Evolutionary conservation across 2,888 invertebrate genomes (phyloP).

Genomic region (Eugnorisma glareosa): DNA sequence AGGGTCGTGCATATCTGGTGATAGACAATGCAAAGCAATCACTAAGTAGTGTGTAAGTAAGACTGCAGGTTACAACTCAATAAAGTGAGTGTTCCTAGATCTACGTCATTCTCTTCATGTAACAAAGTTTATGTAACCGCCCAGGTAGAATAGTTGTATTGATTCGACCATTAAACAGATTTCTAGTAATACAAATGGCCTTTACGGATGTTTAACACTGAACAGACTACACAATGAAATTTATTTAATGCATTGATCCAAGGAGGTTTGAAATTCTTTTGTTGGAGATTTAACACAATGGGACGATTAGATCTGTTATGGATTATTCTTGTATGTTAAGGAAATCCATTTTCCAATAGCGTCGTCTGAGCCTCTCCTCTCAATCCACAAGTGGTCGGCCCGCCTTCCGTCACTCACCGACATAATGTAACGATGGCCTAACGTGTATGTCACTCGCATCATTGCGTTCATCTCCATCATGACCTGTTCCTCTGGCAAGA

Average conservation of each 20-base stretch:
- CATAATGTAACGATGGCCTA: slow-evolving; percentile 67
- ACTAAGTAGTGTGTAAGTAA: not conserved
- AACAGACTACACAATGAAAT: not conserved
- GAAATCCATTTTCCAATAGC: slow-evolving; percentile 79
- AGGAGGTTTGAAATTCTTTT: not conserved
- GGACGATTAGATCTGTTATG: not conserved
- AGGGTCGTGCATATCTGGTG: not conserved
- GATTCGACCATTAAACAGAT: slow-evolving; percentile 36
- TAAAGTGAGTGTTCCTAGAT: not conserved
- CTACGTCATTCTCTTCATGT: slow-evolving; percentile 13
- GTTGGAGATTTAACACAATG: not conserved
- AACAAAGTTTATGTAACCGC: slow-evolving; percentile 42
- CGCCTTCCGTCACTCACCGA: slow-evolving; percentile 77
- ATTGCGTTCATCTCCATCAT: slow-evolving; percentile 35
- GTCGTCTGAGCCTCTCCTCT: slow-evolving; percentile 73
- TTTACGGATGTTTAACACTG: not conserved
- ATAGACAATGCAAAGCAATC: not conserved
- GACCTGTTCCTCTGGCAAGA: slow-evolving; percentile 9
- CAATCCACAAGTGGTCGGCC: slow-evolving; percentile 89
- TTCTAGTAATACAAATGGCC: slow-evolving; percentile 4
- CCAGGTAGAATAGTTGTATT: slow-evolving; percentile 24
- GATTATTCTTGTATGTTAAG: slow-evolving; percentile 29
- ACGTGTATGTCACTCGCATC: slow-evolving; percentile 52
- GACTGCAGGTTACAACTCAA: not conserved
- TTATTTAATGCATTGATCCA: not conserved